These are phyloP conservation scores for Tringa solitaria DNA, from an alignment of 2,113 vertebrate genomes.

Conservation along the genomic window DNA sequence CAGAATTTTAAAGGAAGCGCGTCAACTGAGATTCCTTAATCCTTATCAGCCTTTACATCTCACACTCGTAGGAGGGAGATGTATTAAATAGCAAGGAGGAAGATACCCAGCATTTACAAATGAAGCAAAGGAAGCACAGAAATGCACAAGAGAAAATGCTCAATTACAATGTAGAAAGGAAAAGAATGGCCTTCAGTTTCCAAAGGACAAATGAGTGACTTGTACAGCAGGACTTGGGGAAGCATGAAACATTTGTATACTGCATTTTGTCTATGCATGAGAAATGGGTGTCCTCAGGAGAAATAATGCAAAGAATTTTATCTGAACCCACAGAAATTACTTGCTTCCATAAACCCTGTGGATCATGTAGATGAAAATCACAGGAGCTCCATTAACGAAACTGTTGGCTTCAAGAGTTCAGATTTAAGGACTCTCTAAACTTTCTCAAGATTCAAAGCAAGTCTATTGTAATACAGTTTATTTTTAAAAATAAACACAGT, in stretches of 20 bases:
- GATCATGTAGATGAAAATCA: background rate
- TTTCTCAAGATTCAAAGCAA: background rate
- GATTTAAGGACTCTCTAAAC: background rate
- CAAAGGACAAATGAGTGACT: background rate
- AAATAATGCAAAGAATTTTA: constrained; percentile 14
- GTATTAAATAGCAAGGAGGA: background rate
- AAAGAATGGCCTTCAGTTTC: background rate
- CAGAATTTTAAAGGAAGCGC: background rate
- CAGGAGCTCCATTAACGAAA: background rate
- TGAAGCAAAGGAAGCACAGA: constrained; percentile 2
- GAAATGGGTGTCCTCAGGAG: background rate
- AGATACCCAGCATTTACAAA: background rate
- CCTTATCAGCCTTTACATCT: background rate
- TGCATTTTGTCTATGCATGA: background rate
- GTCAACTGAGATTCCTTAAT: background rate
- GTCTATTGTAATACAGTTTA: background rate
- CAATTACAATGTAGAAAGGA: background rate
- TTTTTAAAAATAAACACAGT: background rate
- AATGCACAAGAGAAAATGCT: background rate
- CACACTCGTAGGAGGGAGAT: background rate
- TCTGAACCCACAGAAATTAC: constrained; percentile 12
- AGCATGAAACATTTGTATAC: background rate
- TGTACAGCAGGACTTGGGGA: background rate
- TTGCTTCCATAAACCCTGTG: background rate
- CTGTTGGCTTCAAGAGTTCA: background rate